Conservation (phyloP, 2,113 vertebrate genomes). For the Corvus hawaiiensis region DNA sequence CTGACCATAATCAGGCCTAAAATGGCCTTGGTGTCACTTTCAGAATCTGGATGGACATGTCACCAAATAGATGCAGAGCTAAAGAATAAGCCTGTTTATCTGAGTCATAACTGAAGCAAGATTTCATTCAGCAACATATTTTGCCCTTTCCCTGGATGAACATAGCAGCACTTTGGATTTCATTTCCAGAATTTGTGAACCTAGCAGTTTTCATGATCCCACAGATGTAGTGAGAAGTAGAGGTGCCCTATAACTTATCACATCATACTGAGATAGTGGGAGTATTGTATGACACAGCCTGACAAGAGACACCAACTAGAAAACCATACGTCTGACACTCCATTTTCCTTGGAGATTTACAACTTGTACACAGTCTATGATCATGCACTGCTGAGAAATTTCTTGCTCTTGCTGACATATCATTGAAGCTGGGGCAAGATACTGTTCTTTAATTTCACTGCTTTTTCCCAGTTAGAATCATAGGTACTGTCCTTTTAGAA, state of each 20-base stretch:
- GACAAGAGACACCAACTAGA: constrained; percentile 23
- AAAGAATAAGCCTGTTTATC: background rate
- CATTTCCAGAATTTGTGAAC: background rate
- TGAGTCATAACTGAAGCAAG: background rate
- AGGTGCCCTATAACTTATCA: background rate
- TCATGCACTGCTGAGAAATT: background rate
- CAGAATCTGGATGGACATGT: background rate
- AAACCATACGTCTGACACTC: background rate
- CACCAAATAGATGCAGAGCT: background rate
- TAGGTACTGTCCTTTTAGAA: background rate
- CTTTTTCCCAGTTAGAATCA: background rate
- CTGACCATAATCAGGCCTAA: background rate
- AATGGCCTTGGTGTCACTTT: background rate
- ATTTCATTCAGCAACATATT: background rate
- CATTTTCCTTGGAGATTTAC: constrained; percentile 30
- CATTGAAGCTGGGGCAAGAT: background rate
- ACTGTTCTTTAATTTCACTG: background rate
- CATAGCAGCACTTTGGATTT: background rate
- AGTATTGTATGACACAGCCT: background rate
- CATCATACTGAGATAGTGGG: background rate
- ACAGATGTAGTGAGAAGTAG: background rate
- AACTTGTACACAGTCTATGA: background rate
- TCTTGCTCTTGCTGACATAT: background rate
- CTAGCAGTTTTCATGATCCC: background rate
- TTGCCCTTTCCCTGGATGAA: background rate